Base-by-base conservation (phyloP, 2,797 vertebrate species). In the Lates japonicus region DNA sequence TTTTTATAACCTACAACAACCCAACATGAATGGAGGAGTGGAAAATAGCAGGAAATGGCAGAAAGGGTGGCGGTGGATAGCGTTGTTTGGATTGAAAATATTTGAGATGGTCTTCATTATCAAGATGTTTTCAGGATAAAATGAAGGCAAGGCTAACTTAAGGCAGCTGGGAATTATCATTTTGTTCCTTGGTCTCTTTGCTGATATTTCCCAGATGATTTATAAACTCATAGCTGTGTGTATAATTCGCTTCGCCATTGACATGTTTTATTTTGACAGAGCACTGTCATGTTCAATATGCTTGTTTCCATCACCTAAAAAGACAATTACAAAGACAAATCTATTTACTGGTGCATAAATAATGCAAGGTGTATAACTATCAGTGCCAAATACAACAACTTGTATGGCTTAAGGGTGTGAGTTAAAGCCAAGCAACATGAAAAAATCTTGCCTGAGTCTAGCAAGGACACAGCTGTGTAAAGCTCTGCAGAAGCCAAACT, bases 41-140 rank as follows among this genome's bases (percentile, higher is more conserved):
- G 59, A 84, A 83, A 70, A 81, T 35, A 62, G 81, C 87, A 86
- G 80, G 80, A 86, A 85, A 84, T 64, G 25, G 73, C 66, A 79
- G 41, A 59, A 79, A 85, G 74, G 78, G 74, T 74, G n/a, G n/a
- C n/a, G n/a, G 70, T 0, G 13, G 79, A 74, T 66, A 52, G 81
- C 89, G 88, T 88, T 88, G 86, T 90, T 88, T 93, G 88, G n/a
- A 94, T 92, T 89, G 84, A 87, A 86, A 91, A 83, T 92, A 93
- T 91, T 89, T 85, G 92, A n/a, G 85, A 87, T 92, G 86, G 70
- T 90, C 73, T 88, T 90, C 79, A 83, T 88, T 83, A 81, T 81
- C 63, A 52, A 69, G 79, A 75, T 90, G 76, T 89, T 92, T 63
- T 76, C 59, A 87, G 87, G 83, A 88, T 48, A 80, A 76, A 90